A percentile compares a stretch with the other conserved stretches of the same genome.
phyloP scores from a whole-genome alignment of 2,888 invertebrate species.

The Formica aserva region DNA sequence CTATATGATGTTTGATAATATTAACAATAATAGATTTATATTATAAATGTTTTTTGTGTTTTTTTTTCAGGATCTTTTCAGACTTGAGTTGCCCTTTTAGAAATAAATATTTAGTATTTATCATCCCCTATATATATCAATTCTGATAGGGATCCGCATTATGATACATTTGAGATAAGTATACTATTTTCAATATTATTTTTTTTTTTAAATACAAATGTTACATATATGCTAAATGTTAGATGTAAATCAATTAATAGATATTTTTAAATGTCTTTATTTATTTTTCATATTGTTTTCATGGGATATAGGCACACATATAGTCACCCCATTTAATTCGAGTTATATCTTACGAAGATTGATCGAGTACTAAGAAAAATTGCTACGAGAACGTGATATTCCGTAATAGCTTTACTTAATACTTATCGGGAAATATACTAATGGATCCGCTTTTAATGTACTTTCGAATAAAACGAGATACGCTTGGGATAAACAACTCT shows the following conservation, averaged over 20 bases:
- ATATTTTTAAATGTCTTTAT: background rate
- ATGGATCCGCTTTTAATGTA: background rate
- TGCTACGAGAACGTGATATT: background rate
- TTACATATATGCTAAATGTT: background rate
- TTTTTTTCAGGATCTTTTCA: background rate
- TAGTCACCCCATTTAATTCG: background rate
- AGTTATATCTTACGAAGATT: conserved; percentile 11
- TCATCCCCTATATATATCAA: too few species aligned
- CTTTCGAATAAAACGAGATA: background rate
- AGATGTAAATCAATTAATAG: background rate
- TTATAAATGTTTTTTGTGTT: background rate
- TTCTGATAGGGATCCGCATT: background rate
- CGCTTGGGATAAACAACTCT: background rate
- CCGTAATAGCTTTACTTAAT: conserved; percentile 17
- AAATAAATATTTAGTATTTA: background rate
- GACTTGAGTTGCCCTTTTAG: background rate
- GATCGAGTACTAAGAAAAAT: conserved; percentile 5
- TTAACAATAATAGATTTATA: background rate
- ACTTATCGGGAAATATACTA: background rate
- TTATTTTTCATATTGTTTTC: background rate
- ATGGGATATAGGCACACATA: background rate
- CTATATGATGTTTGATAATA: background rate
- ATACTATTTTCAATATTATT: background rate
- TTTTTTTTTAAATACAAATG: background rate
- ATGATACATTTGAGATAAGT: background rate